A percentile compares a stretch with the other conserved stretches of the same genome.
These are phyloP conservation scores for Tragelaphus eurycerus DNA, from an alignment of 2,797 vertebrate genomes.

Conservation along the genomic window DNA sequence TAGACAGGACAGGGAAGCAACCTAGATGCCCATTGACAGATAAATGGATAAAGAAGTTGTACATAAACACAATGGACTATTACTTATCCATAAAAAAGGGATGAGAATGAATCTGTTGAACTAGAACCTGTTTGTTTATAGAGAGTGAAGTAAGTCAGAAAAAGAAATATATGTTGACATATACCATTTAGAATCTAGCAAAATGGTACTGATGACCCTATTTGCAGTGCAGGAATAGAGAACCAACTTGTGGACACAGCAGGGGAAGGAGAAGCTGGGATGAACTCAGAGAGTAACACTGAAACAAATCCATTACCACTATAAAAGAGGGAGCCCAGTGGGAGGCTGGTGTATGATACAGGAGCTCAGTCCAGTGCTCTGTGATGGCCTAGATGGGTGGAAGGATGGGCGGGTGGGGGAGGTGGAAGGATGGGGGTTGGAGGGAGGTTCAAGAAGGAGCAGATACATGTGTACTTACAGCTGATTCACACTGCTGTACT, in stretches of 20 bases:
- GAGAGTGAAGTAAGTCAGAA: not conserved
- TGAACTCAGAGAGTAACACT: not conserved
- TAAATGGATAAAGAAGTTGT: not conserved
- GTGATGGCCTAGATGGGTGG: not conserved
- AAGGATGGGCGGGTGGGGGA: not conserved
- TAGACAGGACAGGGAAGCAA: not conserved
- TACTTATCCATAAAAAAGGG: not conserved
- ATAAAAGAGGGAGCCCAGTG: fast-evolving
- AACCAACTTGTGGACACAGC: not conserved
- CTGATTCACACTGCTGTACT: not conserved
- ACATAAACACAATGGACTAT: not conserved
- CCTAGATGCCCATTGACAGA: not conserved
- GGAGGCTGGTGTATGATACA: not conserved
- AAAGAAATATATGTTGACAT: not conserved
- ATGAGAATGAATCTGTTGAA: not conserved
- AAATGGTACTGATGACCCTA: not conserved
- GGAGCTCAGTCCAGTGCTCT: not conserved
- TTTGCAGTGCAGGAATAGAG: not conserved
- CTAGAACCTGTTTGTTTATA: not conserved
- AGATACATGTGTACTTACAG: not conserved
- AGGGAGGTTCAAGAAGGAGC: not conserved
- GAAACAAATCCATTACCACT: not conserved
- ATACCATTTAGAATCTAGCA: not conserved
- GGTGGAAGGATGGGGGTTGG: not conserved
- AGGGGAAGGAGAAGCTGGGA: not conserved